These are phyloP conservation scores for Brenthis hecate DNA, from an alignment of 2,888 invertebrate species.

Conservation along the genomic window DNA sequence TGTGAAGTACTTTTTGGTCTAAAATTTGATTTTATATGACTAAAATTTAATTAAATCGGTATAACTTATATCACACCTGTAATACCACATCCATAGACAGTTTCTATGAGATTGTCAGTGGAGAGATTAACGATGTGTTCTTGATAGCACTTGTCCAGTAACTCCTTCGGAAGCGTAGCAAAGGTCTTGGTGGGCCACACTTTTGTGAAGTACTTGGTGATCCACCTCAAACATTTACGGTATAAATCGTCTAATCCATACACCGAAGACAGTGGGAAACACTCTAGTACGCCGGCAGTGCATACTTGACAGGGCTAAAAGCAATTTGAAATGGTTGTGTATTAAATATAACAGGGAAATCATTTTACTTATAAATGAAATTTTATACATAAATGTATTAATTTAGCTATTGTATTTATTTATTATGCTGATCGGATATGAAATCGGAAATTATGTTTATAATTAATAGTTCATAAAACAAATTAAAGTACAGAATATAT, in stretches of 20 bases:
- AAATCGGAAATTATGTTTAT: constrained; percentile 9
- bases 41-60: background rate
- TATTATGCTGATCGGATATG: background rate
- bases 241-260: constrained; percentile 94
- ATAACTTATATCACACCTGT: constrained; percentile 73
- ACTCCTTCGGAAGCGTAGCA: constrained; percentile 90
- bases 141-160: constrained; percentile 91
- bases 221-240: constrained; percentile 93
- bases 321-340: constrained; percentile 44
- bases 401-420: too few species aligned
- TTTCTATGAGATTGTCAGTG: constrained; percentile 90
- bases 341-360: background rate
- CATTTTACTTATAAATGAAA: too few species aligned
- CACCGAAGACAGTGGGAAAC: constrained; percentile 91
- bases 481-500: constrained; percentile 3
- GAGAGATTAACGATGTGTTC: constrained; percentile 91
- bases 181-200: constrained; percentile 97
- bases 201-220: constrained; percentile 90
- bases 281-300: constrained; percentile 92
- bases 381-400: too few species aligned
- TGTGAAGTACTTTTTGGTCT: too few species aligned
- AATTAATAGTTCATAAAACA: background rate
- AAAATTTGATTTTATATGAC: too few species aligned
- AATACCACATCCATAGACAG: constrained; percentile 90
- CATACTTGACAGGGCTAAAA: constrained; percentile 94